phyloP scores from a whole-genome alignment of 1,140 invertebrate species.

The Telenomus remus region DNA sequence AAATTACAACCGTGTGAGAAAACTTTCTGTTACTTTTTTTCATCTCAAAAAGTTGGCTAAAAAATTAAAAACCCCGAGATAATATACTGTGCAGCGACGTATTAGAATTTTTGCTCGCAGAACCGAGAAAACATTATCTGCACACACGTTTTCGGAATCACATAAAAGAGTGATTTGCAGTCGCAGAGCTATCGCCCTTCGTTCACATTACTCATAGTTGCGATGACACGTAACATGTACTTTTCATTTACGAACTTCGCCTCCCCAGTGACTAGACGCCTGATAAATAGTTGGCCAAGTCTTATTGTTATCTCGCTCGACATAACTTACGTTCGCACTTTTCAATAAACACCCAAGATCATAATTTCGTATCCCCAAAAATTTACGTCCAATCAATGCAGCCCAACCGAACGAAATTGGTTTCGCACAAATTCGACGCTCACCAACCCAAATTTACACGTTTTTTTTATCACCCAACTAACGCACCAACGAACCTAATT shows the following conservation, averaged over 20 bases:
- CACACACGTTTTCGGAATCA: constrained; percentile 7
- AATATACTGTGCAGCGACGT: no score
- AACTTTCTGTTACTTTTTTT: no score
- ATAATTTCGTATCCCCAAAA: no score
- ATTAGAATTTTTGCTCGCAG: no score
- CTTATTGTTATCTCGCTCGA: constrained; percentile 45
- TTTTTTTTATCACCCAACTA: no score
- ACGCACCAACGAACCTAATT: not conserved
- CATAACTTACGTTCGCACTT: constrained; percentile 27
- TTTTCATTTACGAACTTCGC: constrained; percentile 58
- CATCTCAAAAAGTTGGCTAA: no score
- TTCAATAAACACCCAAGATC: not conserved
- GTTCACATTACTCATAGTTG: constrained; percentile 56
- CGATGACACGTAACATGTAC: constrained; percentile 60
- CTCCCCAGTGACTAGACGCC: constrained; percentile 50
- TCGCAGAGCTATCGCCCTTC: constrained; percentile 46
- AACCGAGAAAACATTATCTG: constrained; percentile 6
- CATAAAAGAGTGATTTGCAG: constrained; percentile 34
- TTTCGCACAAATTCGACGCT: no score
- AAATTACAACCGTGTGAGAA: no score
- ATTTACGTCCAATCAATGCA: no score
- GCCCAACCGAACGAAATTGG: no score
- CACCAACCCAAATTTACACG: no score
- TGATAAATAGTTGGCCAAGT: constrained; percentile 55
- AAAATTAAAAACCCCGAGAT: no score